Base-by-base conservation (phyloP, 2,888 invertebrate genomes). In the Clepsis dumicolana region DNA sequence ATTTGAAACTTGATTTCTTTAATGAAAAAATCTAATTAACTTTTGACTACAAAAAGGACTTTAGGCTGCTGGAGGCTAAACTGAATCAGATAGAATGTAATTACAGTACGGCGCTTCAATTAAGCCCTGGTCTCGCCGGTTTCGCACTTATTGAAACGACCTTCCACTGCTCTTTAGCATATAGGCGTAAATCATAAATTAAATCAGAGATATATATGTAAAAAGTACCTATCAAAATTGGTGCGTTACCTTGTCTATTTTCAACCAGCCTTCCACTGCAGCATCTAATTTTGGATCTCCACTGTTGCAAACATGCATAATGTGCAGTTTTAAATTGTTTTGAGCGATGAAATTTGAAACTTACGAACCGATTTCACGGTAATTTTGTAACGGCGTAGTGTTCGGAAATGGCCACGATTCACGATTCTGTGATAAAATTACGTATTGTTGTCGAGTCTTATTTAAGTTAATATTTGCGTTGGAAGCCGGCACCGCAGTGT, bases 261-360 rank as follows among this genome's bases (percentile, higher is more conserved):
- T 84, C 4, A 97, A 82, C 97, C 97, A 98, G 75, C 95, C 95
- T 16, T 94, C 88, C 14, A 97, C 95, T 84, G 96, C 96, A 14
- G 88, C 83, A 84, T 96, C 95, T 67, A 97, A 86, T 74, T 94
- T 92, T 29, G 76, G 65, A 78, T 94, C 92, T 61, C 94, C 95
- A 72, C 95, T 95, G 4, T 89, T 85, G 72, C 84, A 84, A 50
- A 74, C 63, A 63, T 80, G 71, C 85, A 87, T 88, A 76, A 73
- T 80, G 38, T 35, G 25, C 57, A 53, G 16, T 41, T 59, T 57
- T 57, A 29, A 35, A 29, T 21, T 32, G 16, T 60, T 29, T 60
- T 35, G 25, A 32, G 32, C n/a, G 21, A 59, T 62, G 50, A 65
- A 59, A 61, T 18, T 12, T 38, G 0, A 14, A 38, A 35, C 2